Conservation (phyloP, 2,888 invertebrate species). For the Agrypnus murinus region DNA sequence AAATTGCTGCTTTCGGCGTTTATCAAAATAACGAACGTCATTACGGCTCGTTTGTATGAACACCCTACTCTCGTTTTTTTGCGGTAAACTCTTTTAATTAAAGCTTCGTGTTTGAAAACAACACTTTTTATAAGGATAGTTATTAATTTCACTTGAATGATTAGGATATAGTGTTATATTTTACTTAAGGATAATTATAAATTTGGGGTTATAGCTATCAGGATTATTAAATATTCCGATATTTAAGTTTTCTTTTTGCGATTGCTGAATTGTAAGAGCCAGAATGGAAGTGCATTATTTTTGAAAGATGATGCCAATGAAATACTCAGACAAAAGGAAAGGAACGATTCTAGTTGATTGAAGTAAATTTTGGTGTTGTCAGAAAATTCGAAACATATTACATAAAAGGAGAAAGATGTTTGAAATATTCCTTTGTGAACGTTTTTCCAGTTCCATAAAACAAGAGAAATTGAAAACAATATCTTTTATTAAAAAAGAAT, state of each 20-base stretch:
- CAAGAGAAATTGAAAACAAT: conserved; percentile 7
- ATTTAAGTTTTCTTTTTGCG: too few relatives aligned
- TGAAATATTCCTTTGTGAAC: not conserved
- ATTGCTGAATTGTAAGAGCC: not conserved
- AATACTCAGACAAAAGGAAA: not conserved
- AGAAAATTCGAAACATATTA: not conserved
- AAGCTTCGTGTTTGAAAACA: conserved; percentile 13
- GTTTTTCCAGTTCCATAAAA: not conserved
- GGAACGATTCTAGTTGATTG: conserved; percentile 3
- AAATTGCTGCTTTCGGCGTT: conserved; percentile 6
- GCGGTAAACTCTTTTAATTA: conserved; percentile 24
- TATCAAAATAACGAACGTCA: not conserved
- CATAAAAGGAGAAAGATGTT: not conserved
- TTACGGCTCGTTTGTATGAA: not conserved
- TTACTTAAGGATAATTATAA: conserved; percentile 19
- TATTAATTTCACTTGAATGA: conserved; percentile 8
- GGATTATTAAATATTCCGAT: not conserved
- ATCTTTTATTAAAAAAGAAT: not conserved
- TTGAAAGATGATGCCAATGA: not conserved
- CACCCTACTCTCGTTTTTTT: conserved; percentile 12
- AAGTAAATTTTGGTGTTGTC: not conserved
- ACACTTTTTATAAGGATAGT: not conserved
- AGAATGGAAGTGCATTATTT: not conserved
- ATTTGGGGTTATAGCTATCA: conserved; percentile 13
- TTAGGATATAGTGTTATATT: conserved; percentile 3